Conservation (phyloP, 2,888 invertebrate species). For the Agrochola litura region DNA sequence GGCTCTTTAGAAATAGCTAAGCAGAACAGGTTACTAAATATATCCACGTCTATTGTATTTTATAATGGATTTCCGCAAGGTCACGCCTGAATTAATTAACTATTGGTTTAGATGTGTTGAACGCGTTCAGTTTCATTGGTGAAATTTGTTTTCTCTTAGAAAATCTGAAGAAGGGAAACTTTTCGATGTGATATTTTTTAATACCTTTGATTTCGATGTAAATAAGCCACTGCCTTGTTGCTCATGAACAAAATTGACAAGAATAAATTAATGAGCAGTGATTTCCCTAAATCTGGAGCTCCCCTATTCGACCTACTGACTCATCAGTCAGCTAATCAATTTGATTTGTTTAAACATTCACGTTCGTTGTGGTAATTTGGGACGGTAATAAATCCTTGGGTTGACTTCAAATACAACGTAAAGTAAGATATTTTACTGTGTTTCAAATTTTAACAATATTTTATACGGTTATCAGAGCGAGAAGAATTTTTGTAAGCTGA, state of each 20-base stretch:
- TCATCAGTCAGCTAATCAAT: constrained; percentile 58
- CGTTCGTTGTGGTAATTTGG: constrained; percentile 53
- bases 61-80: no score
- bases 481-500: background rate
- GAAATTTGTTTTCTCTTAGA: background rate
- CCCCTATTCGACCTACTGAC: constrained; percentile 65
- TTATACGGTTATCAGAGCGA: background rate
- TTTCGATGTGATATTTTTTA: background rate
- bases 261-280: constrained; percentile 7
- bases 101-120: no score
- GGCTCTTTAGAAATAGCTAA: no score
- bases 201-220: background rate
- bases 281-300: constrained; percentile 59
- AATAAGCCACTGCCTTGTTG: no score
- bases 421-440: background rate
- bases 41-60: no score
- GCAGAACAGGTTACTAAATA: no score
- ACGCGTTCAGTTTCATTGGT: background rate
- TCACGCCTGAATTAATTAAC: no score
- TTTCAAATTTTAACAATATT: background rate
- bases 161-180: background rate
- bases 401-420: constrained; percentile 28
- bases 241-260: background rate
- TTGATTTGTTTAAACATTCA: constrained; percentile 57
- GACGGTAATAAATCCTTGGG: constrained; percentile 35